phyloP scores from a whole-genome alignment of 2,888 invertebrate genomes.

The Criorhina ranunculi region DNA sequence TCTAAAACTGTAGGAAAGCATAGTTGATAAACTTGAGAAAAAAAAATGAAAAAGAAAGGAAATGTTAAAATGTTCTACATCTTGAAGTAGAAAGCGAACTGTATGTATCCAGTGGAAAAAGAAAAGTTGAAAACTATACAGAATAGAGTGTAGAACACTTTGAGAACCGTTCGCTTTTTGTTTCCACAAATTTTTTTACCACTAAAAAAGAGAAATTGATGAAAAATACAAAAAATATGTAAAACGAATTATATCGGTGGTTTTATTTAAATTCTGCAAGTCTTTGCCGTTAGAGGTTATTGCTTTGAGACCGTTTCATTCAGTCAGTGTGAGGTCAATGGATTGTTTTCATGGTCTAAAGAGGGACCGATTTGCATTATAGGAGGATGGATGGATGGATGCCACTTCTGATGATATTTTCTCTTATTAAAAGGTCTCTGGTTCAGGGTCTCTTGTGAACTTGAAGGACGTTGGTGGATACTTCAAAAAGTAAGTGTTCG shows the following conservation, averaged over 20 bases:
- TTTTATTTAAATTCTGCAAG: constrained; percentile 9
- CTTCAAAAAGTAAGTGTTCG: no score
- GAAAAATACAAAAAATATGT: constrained; percentile 64
- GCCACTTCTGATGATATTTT: no score
- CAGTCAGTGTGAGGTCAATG: background rate
- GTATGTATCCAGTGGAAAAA: constrained; percentile 45
- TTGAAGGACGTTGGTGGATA: no score
- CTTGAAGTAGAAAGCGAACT: constrained; percentile 59
- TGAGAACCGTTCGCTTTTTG: constrained; percentile 50
- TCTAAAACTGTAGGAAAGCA: constrained; percentile 5
- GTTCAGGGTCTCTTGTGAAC: no score
- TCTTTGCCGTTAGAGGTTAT: background rate
- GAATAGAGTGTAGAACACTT: constrained; percentile 28
- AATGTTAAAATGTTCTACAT: constrained; percentile 57
- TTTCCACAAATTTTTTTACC: constrained; percentile 70
- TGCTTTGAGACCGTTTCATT: background rate
- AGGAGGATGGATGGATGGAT: no score
- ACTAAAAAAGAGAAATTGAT: constrained; percentile 59
- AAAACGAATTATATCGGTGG: constrained; percentile 13
- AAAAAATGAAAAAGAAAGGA: constrained; percentile 30
- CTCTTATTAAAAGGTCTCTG: no score
- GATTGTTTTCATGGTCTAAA: background rate
- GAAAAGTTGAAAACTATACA: constrained; percentile 21
- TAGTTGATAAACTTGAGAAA: constrained; percentile 9
- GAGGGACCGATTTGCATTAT: background rate